Evolutionary conservation across 2,113 vertebrate species (phyloP).

Genomic region (Saguinus midas): DNA sequence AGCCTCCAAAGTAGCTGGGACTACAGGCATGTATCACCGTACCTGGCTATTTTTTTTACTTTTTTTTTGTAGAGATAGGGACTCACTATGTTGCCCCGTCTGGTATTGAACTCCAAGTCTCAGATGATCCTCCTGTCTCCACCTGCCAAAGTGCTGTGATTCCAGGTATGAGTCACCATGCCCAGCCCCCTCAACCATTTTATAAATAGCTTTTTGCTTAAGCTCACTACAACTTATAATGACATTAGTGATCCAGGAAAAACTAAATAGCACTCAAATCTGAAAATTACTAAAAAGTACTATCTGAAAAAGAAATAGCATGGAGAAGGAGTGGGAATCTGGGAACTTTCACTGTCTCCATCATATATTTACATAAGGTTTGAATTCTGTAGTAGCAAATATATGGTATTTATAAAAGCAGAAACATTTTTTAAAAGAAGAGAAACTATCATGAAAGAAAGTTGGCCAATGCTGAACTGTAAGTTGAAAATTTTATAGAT

Average conservation of each 20-base stretch:
- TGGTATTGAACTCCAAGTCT: no score
- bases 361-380: neutral
- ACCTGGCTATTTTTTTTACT: no score
- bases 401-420: neutral
- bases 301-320: neutral
- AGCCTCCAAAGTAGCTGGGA: no score
- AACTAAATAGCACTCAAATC: neutral
- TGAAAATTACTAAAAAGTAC: constrained; percentile 42
- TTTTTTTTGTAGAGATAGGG: no score
- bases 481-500: constrained; percentile 10
- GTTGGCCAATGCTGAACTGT: neutral
- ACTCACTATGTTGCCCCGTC: no score
- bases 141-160: no score
- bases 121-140: no score
- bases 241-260: neutral
- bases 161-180: no score
- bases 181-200: neutral
- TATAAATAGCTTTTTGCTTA: constrained; percentile 34
- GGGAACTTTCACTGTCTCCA: neutral
- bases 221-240: neutral
- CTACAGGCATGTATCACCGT: no score
- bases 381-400: constrained; percentile 9
- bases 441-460: neutral
- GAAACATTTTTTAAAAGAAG: neutral
- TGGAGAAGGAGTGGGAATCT: neutral